Conservation (phyloP, 2,797 vertebrate genomes). For the Anableps anableps region DNA sequence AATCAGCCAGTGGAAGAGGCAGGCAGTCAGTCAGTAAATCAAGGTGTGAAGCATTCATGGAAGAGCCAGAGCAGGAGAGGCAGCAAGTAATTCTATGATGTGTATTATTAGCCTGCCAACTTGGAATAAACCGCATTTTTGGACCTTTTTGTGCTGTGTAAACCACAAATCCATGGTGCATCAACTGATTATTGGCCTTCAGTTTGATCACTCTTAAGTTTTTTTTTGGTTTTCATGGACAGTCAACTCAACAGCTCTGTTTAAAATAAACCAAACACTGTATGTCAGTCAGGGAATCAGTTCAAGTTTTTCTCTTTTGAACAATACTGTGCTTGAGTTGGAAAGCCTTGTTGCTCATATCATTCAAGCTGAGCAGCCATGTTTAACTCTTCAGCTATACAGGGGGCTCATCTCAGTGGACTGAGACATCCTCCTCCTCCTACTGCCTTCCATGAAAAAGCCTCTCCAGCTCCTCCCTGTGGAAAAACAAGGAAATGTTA, state of each 20-base stretch:
- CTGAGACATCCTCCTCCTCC: constrained; percentile 5
- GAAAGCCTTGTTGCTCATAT: constrained; percentile 24
- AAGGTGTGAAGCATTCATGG: too few relatives aligned
- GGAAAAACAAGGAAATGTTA: constrained; percentile 44
- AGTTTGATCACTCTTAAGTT: too few relatives aligned
- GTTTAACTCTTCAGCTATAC: constrained; percentile 24
- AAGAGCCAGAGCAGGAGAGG: too few relatives aligned
- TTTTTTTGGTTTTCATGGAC: too few relatives aligned
- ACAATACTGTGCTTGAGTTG: constrained; percentile 24
- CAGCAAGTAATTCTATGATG: too few relatives aligned
- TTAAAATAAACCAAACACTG: constrained; percentile 11
- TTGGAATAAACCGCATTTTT: too few relatives aligned
- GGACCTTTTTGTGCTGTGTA: too few relatives aligned
- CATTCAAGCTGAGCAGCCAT: constrained; percentile 25
- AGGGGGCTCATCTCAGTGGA: constrained; percentile 65
- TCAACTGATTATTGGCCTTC: too few relatives aligned
- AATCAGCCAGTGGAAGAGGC: too few relatives aligned
- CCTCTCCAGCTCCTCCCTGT: constrained; percentile 74
- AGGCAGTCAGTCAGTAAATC: too few relatives aligned
- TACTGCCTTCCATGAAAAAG: constrained; percentile 42
- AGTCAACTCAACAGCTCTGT: background rate
- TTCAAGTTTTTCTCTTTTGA: constrained; percentile 12
- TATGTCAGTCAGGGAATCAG: constrained; percentile 10
- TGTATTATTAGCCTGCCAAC: too few relatives aligned
- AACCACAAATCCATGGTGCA: too few relatives aligned